These are phyloP conservation scores for Saxidomus purpurata DNA, from an alignment of 1,140 invertebrate species.

Conservation along the genomic window DNA sequence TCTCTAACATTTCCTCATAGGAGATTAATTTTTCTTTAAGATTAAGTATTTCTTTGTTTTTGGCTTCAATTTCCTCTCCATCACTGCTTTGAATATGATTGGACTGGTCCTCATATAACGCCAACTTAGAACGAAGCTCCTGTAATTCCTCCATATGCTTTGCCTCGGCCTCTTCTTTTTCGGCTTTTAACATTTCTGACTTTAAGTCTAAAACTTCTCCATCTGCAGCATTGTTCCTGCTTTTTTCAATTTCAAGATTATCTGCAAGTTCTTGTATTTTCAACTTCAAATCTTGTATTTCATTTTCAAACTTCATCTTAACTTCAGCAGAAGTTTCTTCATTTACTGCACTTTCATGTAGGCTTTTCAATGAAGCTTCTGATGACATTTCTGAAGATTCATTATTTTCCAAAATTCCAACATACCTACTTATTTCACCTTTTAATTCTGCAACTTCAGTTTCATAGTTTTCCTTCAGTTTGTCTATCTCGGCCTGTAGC, in stretches of 20 bases:
- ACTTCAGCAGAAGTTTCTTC: neutral
- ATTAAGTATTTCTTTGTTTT: neutral
- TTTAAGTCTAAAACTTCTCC: slow-evolving; percentile 4
- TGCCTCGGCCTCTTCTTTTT: neutral
- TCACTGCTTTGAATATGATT: neutral
- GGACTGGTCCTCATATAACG: neutral
- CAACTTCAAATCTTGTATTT: neutral
- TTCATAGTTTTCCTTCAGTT: slow-evolving; percentile 37
- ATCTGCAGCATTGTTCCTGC: neutral
- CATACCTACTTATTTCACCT: neutral
- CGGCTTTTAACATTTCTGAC: neutral
- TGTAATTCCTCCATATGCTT: neutral
- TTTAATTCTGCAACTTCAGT: neutral
- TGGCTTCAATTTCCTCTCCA: neutral
- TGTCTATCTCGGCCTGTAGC: slow-evolving; percentile 26
- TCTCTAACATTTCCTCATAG: neutral
- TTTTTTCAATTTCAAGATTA: neutral
- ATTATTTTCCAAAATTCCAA: neutral
- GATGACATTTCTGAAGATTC: neutral
- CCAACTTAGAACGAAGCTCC: neutral
- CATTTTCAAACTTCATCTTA: neutral
- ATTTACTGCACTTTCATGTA: neutral
- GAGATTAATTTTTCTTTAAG: neutral
- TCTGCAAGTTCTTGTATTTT: neutral
- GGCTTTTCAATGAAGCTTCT: neutral